These are phyloP conservation scores for Platynereis dumerilii DNA, from an alignment of 2,888 invertebrate genomes.

Conservation along the genomic window DNA sequence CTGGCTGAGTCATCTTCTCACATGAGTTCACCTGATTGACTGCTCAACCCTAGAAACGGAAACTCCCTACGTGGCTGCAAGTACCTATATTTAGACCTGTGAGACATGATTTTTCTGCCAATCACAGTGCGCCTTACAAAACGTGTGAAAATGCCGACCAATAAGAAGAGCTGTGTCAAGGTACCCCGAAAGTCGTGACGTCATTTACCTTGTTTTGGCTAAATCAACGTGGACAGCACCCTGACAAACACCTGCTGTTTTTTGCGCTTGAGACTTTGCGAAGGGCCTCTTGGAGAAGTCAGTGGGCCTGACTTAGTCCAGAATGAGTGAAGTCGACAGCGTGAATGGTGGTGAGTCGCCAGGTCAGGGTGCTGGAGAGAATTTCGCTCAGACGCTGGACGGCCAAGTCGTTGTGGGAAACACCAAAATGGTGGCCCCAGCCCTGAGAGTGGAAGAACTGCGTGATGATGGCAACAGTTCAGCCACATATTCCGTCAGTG, in stretches of 20 bases:
- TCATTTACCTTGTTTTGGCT: constrained; percentile 20
- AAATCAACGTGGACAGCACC: constrained; percentile 22
- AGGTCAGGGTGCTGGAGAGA: not conserved
- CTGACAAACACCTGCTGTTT: constrained; percentile 21
- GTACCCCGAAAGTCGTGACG: constrained; percentile 9
- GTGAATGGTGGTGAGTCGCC: constrained; percentile 19
- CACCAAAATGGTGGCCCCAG: constrained; percentile 37
- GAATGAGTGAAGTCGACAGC: constrained; percentile 26
- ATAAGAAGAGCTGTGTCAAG: not conserved
- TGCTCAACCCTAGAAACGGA: too few relatives aligned
- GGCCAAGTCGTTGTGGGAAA: not conserved
- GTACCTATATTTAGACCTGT: too few relatives aligned
- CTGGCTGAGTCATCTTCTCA: too few relatives aligned
- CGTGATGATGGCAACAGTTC: constrained; percentile 42
- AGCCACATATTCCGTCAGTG: constrained; percentile 28
- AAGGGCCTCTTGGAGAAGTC: constrained; percentile 22
- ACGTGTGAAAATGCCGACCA: not conserved
- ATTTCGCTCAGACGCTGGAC: not conserved
- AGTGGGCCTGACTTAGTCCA: constrained; percentile 26
- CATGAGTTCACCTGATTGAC: too few relatives aligned
- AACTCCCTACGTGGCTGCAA: too few relatives aligned
- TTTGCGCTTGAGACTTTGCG: constrained; percentile 22
- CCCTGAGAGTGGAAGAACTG: constrained; percentile 52
- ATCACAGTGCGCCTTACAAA: not conserved
- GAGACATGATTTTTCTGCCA: not conserved